Base-by-base conservation (phyloP, 2,888 invertebrate genomes). In the Bursaphelenchus okinawaensis region DNA sequence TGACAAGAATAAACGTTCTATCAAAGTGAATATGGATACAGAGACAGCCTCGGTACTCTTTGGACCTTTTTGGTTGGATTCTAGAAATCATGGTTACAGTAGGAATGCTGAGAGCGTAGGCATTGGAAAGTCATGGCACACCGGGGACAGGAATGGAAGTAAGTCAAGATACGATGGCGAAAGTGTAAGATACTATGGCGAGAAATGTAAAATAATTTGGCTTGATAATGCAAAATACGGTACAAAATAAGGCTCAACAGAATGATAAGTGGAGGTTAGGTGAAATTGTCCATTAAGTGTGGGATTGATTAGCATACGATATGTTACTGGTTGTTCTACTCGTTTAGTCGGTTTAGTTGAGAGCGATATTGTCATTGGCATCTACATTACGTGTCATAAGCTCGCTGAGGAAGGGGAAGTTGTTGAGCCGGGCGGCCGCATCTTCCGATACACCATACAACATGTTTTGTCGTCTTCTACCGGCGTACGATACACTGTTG, bases 401-500 rank as follows among this genome's bases (percentile, higher is more conserved):
- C 40, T 40, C 40, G 40, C 40, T 40, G n/a, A 56, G 24, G 23
- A 31, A 26, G 7, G 55, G 24, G n/a, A 66, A 66, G 55, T 66
- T 52, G 28, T 31, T 52, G 23, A 62, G 22, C 19, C 62, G 31
- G 20, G 62, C 20, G 4, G 55, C 68, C 12, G 52, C 51, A 27
- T 67, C 68, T 20, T 65, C 55, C 23, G 55, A 26, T 24, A 69
- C 65, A 6, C 62, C 61, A 56, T 50, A 61, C 4, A 69, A 29
- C 67, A 68, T 64, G 40, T 68, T 68, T 52, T 68, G 68, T 12
- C 69, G 61, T 28, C 62, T 52, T n/a, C 74, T 73, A 19, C 67
- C 67, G n/a, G 28, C 50, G 26, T 64, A 28, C n/a, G 65, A 23
- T 12, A 70, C 19, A 16, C 52, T 63, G 40, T 69, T 67, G 40